Evolutionary conservation across 2,888 invertebrate genomes (phyloP).

Genomic region (Priocnemis perturbator): DNA sequence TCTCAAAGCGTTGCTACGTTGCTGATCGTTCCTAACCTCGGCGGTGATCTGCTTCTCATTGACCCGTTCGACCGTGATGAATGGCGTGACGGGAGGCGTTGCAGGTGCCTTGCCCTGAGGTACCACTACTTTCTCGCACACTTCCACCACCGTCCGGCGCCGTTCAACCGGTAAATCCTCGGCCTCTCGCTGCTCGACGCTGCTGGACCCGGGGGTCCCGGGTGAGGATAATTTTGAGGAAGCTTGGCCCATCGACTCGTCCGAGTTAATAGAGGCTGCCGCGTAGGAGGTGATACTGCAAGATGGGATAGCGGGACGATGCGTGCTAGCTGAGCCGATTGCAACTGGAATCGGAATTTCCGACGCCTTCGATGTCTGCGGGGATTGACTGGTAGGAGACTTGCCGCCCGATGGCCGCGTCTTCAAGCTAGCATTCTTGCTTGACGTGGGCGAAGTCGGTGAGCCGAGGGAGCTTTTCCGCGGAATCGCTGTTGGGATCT

Average conservation of each 20-base stretch:
- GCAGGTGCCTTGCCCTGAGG: slow-evolving; percentile 58
- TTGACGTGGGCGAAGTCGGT: slow-evolving; percentile 47
- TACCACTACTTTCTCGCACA: slow-evolving; percentile 70
- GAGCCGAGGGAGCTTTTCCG: slow-evolving; percentile 59
- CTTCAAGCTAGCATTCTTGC: slow-evolving; percentile 45
- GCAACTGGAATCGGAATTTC: slow-evolving; percentile 56
- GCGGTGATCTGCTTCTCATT: slow-evolving; percentile 54
- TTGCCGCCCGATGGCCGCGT: slow-evolving; percentile 38
- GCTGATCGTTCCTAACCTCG: slow-evolving; percentile 65
- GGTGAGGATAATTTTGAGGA: slow-evolving; percentile 16
- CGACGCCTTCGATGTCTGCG: slow-evolving; percentile 45
- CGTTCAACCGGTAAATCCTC: slow-evolving; percentile 56
- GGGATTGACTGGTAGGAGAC: slow-evolving; percentile 32
- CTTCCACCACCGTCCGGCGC: slow-evolving; percentile 68
- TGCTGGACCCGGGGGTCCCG: too few relatives aligned
- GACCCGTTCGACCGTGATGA: slow-evolving; percentile 67
- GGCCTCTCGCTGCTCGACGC: slow-evolving; percentile 44
- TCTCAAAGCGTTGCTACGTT: slow-evolving; percentile 48
- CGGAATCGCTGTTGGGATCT: slow-evolving; percentile 71
- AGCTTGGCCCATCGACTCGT: not conserved
- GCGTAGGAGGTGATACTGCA: slow-evolving; percentile 19
- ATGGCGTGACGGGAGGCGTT: slow-evolving; percentile 63
- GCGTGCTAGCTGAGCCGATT: slow-evolving; percentile 22
- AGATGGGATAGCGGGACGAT: slow-evolving; percentile 10
- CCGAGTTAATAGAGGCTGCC: slow-evolving; percentile 12